phyloP scores from a whole-genome alignment of 2,888 invertebrate species.

The Lepidocyrtinus sp. region DNA sequence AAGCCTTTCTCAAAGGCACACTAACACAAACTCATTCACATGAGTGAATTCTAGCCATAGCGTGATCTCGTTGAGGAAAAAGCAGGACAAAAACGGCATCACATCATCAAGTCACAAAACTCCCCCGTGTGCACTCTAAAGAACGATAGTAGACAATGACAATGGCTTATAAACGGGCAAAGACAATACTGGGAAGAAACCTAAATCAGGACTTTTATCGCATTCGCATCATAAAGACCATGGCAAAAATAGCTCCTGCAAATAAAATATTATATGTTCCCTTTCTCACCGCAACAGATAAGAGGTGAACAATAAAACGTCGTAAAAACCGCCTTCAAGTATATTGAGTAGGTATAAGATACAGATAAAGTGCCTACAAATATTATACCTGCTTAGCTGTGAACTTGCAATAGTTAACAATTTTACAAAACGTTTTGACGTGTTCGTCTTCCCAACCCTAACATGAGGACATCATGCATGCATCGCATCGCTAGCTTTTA shows the following conservation, averaged over 20 bases:
- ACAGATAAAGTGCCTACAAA: no score
- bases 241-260: no score
- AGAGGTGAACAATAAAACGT: no score
- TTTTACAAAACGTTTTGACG: background rate
- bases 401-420: background rate
- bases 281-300: no score
- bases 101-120: background rate
- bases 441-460: background rate
- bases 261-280: constrained; percentile 12
- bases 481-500: background rate
- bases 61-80: background rate
- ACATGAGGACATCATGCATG: no score
- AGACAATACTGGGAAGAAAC: background rate
- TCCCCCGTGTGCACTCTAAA: background rate
- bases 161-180: constrained; percentile 38
- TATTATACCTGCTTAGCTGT: background rate
- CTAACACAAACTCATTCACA: constrained; percentile 2
- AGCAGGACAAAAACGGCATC: constrained; percentile 4
- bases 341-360: no score
- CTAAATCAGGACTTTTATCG: constrained; percentile 1
- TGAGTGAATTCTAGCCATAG: no score
- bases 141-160: no score
- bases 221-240: no score
- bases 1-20: no score
- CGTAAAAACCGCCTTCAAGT: no score